phyloP scores from a whole-genome alignment of 2,113 vertebrate genomes.

The Macroglossus sobrinus region DNA sequence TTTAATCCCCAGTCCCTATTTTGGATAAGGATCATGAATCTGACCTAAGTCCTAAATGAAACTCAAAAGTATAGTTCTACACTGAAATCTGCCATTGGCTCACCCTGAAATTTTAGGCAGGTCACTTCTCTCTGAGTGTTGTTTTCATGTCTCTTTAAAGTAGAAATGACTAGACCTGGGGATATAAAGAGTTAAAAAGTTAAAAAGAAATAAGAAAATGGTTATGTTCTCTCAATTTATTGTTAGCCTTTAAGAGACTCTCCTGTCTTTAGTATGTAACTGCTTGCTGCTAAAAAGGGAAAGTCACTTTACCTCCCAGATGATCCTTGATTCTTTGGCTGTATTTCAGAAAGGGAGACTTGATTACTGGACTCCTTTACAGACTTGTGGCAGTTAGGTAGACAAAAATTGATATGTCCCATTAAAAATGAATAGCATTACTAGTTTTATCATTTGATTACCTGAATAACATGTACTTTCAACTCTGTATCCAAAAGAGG shows the following conservation, averaged over 20 bases:
- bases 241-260: background rate
- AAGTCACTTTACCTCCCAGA: background rate
- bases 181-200: background rate
- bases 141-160: conserved; percentile 35
- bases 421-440: background rate
- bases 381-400: background rate
- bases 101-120: background rate
- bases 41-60: background rate
- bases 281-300: background rate
- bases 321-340: background rate
- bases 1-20: background rate
- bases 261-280: background rate
- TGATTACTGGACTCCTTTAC: background rate
- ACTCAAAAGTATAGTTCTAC: background rate
- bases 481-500: background rate
- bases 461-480: background rate
- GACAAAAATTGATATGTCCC: background rate
- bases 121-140: background rate
- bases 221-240: background rate
- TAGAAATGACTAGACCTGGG: background rate
- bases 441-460: background rate
- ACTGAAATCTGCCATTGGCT: background rate
- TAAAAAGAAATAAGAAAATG: background rate
- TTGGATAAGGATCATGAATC: background rate
- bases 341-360: background rate